Base-by-base conservation (phyloP, 2,797 vertebrate species). In the Poeciliopsis gracilis region DNA sequence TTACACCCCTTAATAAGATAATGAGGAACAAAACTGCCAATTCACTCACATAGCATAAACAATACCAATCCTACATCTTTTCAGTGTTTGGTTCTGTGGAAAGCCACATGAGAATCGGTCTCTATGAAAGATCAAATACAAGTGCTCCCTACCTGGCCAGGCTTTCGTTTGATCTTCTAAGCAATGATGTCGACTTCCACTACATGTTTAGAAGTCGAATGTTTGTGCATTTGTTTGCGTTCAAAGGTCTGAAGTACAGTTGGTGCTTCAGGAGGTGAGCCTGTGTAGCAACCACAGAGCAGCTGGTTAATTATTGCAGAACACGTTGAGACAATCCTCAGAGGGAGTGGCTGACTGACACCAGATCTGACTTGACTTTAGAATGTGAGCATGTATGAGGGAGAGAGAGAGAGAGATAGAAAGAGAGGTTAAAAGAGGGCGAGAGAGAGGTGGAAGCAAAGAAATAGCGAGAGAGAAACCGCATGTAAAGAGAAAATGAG, bases 301-400 rank as follows among this genome's bases (percentile, higher is more conserved):
- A 82, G 84, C 88, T 92, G 90, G 92, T 94, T 92, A 93, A 92
- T 90, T 80, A 92, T 93, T 93, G 77, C 69, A 86, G 78, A 88
- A 90, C 89, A 89, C 51, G 90, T 91, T 87, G 74, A 91, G 91
- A 89, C 89, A 86, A 75, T 59, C 47, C 78, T 83, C 77, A 79
- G 80, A 83, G 77, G 91, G 90, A 87, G 90, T 90, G 89, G 90
- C 83, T 25, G 86, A 80, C 89, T 87, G 93, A 92, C 93, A 94
- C 79, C 84, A 89, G 78, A 95, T 94, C 95, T 94, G 90, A 95
- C 94, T 96, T 91, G 91, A 80, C 85, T 11, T 79, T 20, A 77
- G 38, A 74, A 25, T 57, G 38, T 51, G 69, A 49, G 3, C 72
- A 76, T 67, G 57, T 72, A 77, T 72, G 36, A 16, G 18, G 71